phyloP scores from a whole-genome alignment of 1,140 invertebrate species.

The Sipha flava region DNA sequence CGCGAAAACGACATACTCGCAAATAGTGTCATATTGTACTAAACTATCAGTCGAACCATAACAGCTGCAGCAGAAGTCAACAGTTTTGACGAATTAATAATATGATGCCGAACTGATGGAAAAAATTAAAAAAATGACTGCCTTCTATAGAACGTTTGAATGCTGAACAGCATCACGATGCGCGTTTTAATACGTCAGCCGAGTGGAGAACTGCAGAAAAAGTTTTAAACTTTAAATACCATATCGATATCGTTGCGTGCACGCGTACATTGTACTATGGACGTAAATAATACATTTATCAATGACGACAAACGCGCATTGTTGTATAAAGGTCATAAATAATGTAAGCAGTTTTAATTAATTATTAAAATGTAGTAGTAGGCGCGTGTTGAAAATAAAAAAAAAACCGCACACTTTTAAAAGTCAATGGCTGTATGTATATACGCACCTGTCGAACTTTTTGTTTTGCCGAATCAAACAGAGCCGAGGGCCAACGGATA shows the following conservation, averaged over 20 bases:
- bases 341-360: neutral
- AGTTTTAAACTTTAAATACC: neutral
- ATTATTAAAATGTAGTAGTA: neutral
- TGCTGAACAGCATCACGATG: no score
- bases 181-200: no score
- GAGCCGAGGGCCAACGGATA: neutral
- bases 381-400: neutral
- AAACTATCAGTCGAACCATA: no score
- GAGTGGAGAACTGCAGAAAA: no score
- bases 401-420: neutral
- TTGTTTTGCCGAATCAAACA: neutral
- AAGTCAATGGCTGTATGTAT: neutral
- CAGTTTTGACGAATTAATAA: no score
- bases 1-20: no score
- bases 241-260: neutral
- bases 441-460: no score
- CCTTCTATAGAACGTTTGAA: no score
- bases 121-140: no score
- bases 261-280: neutral
- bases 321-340: neutral
- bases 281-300: neutral
- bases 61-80: no score
- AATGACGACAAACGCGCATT: neutral
- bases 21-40: no score
- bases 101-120: no score